Evolutionary conservation across 2,113 vertebrate species (phyloP).

Genomic region (Antechinus flavipes): DNA sequence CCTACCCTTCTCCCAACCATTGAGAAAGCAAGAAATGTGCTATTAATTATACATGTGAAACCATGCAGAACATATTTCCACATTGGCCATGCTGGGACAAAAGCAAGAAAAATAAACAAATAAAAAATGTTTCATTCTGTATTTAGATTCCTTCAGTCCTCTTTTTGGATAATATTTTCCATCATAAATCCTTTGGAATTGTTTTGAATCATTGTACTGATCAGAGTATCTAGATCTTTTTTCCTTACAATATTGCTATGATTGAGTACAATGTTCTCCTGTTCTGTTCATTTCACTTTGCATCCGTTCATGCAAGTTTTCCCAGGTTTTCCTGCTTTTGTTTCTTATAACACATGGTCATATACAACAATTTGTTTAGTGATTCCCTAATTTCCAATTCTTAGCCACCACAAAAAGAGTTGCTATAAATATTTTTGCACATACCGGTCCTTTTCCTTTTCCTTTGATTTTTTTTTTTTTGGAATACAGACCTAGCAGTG

Average conservation of each 20-base stretch:
- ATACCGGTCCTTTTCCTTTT: background rate
- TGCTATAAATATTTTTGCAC: background rate
- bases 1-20: background rate
- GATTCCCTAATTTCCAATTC: background rate
- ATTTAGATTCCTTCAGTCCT: background rate
- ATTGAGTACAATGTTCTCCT: background rate
- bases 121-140: background rate
- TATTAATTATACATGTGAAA: background rate
- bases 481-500: background rate
- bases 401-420: background rate
- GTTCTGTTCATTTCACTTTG: background rate
- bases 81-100: background rate
- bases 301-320: background rate
- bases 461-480: background rate
- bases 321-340: background rate
- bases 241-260: background rate
- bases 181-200: background rate
- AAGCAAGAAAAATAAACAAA: background rate
- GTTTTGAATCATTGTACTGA: background rate
- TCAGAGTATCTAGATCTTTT: background rate
- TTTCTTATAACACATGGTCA: background rate
- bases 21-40: background rate
- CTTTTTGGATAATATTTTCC: background rate
- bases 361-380: background rate
- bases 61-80: background rate